These are phyloP conservation scores for Idaea straminata DNA, from an alignment of 2,888 invertebrate genomes.

Conservation along the genomic window DNA sequence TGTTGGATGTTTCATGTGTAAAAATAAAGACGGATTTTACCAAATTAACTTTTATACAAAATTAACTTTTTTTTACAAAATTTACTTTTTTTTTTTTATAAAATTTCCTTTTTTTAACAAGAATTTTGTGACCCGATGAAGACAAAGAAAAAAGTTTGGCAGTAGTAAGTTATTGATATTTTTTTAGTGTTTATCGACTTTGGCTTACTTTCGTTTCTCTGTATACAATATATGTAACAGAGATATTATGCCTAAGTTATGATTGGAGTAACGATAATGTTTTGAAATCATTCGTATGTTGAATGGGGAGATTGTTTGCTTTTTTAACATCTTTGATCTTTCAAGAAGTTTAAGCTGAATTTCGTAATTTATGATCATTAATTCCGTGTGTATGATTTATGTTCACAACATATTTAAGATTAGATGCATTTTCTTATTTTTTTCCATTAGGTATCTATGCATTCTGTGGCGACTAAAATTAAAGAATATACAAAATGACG, in stretches of 20 bases:
- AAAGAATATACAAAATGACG: background rate
- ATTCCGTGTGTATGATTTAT: background rate
- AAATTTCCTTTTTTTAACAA: no score
- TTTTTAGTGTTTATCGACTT: constrained; percentile 19
- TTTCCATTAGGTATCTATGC: no score
- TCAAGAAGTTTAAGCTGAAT: background rate
- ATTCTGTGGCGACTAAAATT: no score
- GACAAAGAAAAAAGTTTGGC: background rate
- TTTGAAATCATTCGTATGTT: constrained; percentile 54
- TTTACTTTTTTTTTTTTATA: no score
- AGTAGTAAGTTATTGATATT: background rate
- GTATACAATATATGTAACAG: background rate
- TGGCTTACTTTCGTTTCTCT: constrained; percentile 38
- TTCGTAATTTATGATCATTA: background rate
- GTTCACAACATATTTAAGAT: no score
- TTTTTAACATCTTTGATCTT: constrained; percentile 24
- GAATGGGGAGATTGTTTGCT: constrained; percentile 34
- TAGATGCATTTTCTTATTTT: background rate
- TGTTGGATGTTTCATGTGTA: no score
- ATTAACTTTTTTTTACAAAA: no score
- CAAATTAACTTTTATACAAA: no score
- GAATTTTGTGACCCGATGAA: no score
- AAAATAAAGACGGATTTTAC: no score
- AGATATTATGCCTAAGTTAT: constrained; percentile 33
- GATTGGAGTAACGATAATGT: constrained; percentile 43